These are phyloP conservation scores for Aleadryas rufinucha DNA, from an alignment of 2,113 vertebrate genomes.

Conservation along the genomic window DNA sequence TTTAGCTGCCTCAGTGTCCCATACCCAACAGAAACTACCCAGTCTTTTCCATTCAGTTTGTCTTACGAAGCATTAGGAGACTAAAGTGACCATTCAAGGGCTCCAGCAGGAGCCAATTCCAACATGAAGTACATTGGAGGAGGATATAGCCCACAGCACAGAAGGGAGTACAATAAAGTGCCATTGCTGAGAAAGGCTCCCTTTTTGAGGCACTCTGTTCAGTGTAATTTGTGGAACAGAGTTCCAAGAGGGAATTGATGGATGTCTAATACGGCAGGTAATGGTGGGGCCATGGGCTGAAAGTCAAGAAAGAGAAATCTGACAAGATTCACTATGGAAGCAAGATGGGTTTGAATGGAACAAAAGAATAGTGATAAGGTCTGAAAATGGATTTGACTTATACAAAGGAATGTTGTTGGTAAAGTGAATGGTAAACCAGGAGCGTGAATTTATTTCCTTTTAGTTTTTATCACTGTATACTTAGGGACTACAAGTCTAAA, in stretches of 20 bases:
- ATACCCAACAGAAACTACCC: neutral
- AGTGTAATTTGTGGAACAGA: neutral
- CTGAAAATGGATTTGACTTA: neutral
- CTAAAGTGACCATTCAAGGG: neutral
- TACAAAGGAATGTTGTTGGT: neutral
- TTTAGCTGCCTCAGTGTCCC: neutral
- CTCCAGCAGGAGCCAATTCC: neutral
- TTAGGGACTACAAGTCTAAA: neutral
- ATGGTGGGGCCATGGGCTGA: neutral
- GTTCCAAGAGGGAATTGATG: neutral
- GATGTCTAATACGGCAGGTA: neutral
- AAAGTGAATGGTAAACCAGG: neutral
- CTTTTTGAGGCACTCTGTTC: rapidly evolving
- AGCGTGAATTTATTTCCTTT: neutral
- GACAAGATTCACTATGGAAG: neutral
- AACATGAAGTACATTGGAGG: neutral
- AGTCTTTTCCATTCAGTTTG: neutral
- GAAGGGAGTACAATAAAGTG: neutral
- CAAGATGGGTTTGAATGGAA: neutral
- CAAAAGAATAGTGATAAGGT: neutral
- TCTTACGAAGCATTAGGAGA: neutral
- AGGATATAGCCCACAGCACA: neutral
- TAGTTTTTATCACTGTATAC: neutral
- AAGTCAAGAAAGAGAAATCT: neutral
- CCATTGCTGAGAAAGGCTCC: neutral